These are phyloP conservation scores for Lateolabrax maculatus DNA, from an alignment of 2,797 vertebrate genomes.

Conservation along the genomic window DNA sequence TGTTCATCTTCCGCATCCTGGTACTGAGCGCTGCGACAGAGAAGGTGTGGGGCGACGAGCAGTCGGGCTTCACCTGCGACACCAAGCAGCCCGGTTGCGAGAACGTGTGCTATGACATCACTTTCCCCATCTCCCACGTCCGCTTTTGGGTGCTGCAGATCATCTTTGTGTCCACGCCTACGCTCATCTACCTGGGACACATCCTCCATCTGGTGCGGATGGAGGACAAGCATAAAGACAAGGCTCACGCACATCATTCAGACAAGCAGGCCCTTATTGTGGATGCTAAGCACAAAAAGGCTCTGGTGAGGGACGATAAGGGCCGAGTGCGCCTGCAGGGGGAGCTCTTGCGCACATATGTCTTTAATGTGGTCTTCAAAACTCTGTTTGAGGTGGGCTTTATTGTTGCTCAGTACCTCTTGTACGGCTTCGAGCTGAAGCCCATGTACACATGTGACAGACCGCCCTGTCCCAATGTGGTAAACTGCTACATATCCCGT, in stretches of 20 bases:
- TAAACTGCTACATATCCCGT: constrained; percentile 92
- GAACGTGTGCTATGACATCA: constrained; percentile 92
- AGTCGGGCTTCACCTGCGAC: constrained; percentile 91
- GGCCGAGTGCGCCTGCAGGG: constrained; percentile 87
- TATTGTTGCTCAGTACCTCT: constrained; percentile 88
- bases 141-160: constrained; percentile 95
- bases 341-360: constrained; percentile 88
- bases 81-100: constrained; percentile 93
- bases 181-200: constrained; percentile 91
- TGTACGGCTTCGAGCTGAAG: constrained; percentile 91
- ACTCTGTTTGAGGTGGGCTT: constrained; percentile 92
- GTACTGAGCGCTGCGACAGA: constrained; percentile 89
- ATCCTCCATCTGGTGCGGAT: constrained; percentile 89
- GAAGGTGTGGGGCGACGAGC: constrained; percentile 92
- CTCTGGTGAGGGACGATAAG: constrained; percentile 67
- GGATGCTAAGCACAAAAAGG: constrained; percentile 65
- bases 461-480: constrained; percentile 88
- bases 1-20: constrained; percentile 92
- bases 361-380: constrained; percentile 90
- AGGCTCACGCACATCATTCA: constrained; percentile 16
- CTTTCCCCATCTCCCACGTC: constrained; percentile 93
- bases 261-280: constrained; percentile 71
- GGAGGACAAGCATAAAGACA: constrained; percentile 87
- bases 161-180: constrained; percentile 92
- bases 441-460: constrained; percentile 90